A percentile compares a stretch with the other conserved stretches of the same genome.
phyloP scores from a whole-genome alignment of 2,113 vertebrate species.

The Solenodon paradoxus region DNA sequence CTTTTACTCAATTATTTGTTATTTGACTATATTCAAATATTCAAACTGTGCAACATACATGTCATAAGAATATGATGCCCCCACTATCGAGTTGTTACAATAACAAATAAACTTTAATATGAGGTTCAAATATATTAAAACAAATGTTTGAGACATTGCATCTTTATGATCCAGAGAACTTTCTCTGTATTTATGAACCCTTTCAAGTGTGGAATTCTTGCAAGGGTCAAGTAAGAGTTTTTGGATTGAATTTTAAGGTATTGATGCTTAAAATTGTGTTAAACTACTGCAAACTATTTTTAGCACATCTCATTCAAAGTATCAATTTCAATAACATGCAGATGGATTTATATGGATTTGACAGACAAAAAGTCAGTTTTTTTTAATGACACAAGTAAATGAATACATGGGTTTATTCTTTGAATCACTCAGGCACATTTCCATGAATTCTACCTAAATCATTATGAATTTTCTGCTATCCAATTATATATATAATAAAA shows the following conservation, averaged over 20 bases:
- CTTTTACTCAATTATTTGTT: not conserved
- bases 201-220: not conserved
- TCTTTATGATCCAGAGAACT: not conserved
- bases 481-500: constrained; percentile 70
- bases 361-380: not conserved
- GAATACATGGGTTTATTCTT: not conserved
- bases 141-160: not conserved
- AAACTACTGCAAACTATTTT: not conserved
- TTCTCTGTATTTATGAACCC: not conserved
- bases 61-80: no score
- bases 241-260: not conserved
- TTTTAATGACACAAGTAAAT: not conserved
- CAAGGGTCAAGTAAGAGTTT: not conserved
- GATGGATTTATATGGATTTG: not conserved
- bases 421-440: not conserved
- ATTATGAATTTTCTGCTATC: not conserved
- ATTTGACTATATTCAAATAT: not conserved
- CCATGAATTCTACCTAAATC: not conserved
- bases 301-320: not conserved
- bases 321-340: not conserved
- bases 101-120: not conserved
- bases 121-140: not conserved
- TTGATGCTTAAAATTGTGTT: not conserved
- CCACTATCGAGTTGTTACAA: not conserved
- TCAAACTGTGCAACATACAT: no score